These are phyloP conservation scores for Falco berigora DNA, from an alignment of 2,797 vertebrate genomes.

Conservation along the genomic window DNA sequence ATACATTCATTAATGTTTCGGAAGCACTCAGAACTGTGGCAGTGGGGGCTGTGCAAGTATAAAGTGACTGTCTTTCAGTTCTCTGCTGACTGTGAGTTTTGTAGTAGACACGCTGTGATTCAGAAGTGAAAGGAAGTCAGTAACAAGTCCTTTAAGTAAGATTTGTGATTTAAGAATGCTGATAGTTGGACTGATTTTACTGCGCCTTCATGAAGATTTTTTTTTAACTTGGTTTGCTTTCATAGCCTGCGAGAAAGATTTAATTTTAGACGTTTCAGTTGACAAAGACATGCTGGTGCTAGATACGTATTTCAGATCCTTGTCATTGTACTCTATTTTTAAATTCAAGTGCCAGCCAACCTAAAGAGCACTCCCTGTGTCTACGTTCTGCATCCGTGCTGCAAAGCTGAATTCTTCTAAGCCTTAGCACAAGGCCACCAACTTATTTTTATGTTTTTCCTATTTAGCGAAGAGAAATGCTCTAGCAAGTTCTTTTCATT, in stretches of 20 bases:
- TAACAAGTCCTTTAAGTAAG: background rate
- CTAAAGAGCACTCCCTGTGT: slow-evolving; percentile 31
- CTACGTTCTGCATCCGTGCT: background rate
- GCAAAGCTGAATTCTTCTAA: background rate
- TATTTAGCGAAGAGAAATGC: background rate
- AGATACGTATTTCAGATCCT: slow-evolving; percentile 53
- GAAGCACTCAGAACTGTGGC: background rate
- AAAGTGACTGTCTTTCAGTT: background rate
- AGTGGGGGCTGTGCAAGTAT: background rate
- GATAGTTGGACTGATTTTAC: background rate
- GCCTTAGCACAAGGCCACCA: background rate
- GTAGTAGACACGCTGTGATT: background rate
- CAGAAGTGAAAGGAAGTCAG: background rate
- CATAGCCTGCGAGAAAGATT: slow-evolving; percentile 21
- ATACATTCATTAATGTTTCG: background rate
- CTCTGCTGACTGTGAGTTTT: background rate
- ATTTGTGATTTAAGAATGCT: background rate
- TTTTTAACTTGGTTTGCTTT: background rate
- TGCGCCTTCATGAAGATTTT: background rate
- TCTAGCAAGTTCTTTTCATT: background rate
- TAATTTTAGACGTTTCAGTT: slow-evolving; percentile 63
- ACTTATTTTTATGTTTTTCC: background rate
- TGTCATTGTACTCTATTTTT: slow-evolving; percentile 78
- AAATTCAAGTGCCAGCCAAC: slow-evolving; percentile 64
- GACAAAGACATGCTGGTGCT: slow-evolving; percentile 55